A percentile compares a stretch with the other conserved stretches of the same genome.
Evolutionary conservation across 2,797 vertebrate genomes (phyloP).

Genomic region (Sciaenops ocellatus): DNA sequence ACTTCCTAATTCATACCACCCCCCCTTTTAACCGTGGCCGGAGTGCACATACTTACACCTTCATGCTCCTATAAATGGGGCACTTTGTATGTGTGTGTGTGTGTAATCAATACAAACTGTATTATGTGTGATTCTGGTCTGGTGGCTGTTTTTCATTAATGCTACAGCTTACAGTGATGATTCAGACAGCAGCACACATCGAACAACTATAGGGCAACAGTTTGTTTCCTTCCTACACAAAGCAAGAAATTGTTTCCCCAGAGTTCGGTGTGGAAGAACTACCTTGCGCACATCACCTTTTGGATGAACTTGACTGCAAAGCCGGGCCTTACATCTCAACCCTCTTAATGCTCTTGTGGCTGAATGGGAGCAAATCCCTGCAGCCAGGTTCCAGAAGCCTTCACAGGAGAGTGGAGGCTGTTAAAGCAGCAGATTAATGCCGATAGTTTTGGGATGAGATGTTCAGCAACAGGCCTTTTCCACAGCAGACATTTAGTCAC

Average conservation of each 20-base stretch:
- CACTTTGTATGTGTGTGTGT: slow-evolving; percentile 38
- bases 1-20: slow-evolving; percentile 69
- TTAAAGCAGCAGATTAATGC: background rate
- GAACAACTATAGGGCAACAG: background rate
- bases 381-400: slow-evolving; percentile 3
- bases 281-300: background rate
- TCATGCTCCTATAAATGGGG: slow-evolving; percentile 27
- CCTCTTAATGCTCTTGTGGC: background rate
- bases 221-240: slow-evolving; percentile 9
- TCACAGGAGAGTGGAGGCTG: background rate
- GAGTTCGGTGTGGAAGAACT: background rate
- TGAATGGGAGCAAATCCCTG: slow-evolving; percentile 11
- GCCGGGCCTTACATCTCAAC: slow-evolving; percentile 3
- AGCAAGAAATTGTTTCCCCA: background rate
- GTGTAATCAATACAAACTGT: slow-evolving; percentile 54
- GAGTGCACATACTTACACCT: slow-evolving; percentile 42
- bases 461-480: slow-evolving; percentile 2
- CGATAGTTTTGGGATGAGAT: background rate
- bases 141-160: slow-evolving; percentile 45
- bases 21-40: slow-evolving; percentile 39
- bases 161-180: background rate
- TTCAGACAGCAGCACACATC: slow-evolving; percentile 14
- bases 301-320: slow-evolving; percentile 14
- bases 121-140: slow-evolving; percentile 43
- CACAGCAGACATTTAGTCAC: background rate